phyloP scores from a whole-genome alignment of 2,888 invertebrate genomes.

The Mimachlamys varia region DNA sequence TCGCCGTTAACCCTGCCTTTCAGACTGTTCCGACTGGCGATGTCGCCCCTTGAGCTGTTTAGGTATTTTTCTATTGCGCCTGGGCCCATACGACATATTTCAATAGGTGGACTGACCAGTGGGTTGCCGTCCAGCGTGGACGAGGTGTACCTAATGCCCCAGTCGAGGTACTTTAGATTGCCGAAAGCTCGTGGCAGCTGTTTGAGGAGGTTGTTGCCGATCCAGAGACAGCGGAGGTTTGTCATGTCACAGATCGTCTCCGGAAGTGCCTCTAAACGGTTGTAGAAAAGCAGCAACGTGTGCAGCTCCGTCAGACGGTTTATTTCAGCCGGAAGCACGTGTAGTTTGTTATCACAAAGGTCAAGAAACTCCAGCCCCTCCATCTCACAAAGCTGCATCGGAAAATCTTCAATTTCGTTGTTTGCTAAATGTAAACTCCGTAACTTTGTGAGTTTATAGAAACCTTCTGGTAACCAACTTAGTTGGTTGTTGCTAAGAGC shows the following conservation, averaged over 20 bases:
- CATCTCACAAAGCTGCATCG: constrained; percentile 75
- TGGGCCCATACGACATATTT: constrained; percentile 78
- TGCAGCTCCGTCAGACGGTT: constrained; percentile 76
- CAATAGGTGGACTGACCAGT: constrained; percentile 77
- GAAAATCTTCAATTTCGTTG: constrained; percentile 80
- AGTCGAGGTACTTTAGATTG: constrained; percentile 76
- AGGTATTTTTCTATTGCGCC: constrained; percentile 77
- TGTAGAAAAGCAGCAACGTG: constrained; percentile 79
- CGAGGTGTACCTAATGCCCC: constrained; percentile 76
- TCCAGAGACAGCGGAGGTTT: constrained; percentile 80
- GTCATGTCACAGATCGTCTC: constrained; percentile 77
- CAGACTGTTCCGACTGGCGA: not conserved
- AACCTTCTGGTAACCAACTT: constrained; percentile 70
- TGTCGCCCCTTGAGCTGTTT: constrained; percentile 37
- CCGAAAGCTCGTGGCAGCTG: constrained; percentile 77
- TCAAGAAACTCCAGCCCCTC: constrained; percentile 79
- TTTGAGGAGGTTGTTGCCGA: constrained; percentile 80
- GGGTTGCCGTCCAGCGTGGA: constrained; percentile 79
- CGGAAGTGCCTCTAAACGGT: constrained; percentile 77
- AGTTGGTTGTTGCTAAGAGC: constrained; percentile 79
- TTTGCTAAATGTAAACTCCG: constrained; percentile 79
- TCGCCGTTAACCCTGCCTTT: not conserved
- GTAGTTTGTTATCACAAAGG: constrained; percentile 80
- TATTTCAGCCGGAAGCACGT: constrained; percentile 74
- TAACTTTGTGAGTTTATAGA: constrained; percentile 72